Percentiles rank a stretch among this genome's conserved stretches.
These are phyloP conservation scores for Thera britannica DNA, from an alignment of 2,888 invertebrate genomes.

Conservation along the genomic window DNA sequence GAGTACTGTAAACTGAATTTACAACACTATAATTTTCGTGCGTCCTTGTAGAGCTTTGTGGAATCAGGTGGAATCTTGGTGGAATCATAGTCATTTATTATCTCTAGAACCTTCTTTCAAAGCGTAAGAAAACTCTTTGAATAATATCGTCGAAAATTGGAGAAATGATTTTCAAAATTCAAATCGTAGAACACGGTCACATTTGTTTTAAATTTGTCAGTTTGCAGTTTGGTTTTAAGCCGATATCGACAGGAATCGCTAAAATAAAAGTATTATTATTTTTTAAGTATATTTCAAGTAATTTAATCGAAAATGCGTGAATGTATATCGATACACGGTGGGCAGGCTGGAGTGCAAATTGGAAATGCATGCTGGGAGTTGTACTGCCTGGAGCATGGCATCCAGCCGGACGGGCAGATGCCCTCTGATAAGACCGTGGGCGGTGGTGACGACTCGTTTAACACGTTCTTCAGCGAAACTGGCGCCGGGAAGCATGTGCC, in stretches of 20 bases:
- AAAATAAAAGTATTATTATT: conserved; percentile 50
- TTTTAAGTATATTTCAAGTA: conserved; percentile 63
- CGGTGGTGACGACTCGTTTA: conserved; percentile 96
- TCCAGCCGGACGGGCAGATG: conserved; percentile 94
- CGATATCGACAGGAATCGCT: conserved; percentile 43
- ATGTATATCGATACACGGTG: conserved; percentile 79
- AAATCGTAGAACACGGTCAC: conserved; percentile 33
- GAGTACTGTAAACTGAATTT: no score
- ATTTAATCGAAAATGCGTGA: conserved; percentile 68
- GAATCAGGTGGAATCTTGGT: no score
- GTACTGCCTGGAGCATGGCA: conserved; percentile 92
- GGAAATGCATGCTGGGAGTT: conserved; percentile 95
- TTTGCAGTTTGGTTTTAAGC: conserved; percentile 50
- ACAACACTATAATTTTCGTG: no score
- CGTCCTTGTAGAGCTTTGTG: no score
- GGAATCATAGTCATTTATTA: no score
- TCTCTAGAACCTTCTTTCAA: neutral
- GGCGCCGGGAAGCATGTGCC: conserved; percentile 98
- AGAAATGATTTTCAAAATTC: conserved; percentile 36
- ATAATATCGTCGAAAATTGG: neutral
- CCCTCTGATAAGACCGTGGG: conserved; percentile 92
- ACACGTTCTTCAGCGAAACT: conserved; percentile 97
- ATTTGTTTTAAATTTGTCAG: conserved; percentile 45
- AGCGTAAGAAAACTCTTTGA: neutral
- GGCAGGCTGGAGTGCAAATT: conserved; percentile 90